A percentile compares a stretch with the other conserved stretches of the same genome.
These are phyloP conservation scores for Sparus aurata DNA, from an alignment of 2,797 vertebrate species.

Conservation along the genomic window DNA sequence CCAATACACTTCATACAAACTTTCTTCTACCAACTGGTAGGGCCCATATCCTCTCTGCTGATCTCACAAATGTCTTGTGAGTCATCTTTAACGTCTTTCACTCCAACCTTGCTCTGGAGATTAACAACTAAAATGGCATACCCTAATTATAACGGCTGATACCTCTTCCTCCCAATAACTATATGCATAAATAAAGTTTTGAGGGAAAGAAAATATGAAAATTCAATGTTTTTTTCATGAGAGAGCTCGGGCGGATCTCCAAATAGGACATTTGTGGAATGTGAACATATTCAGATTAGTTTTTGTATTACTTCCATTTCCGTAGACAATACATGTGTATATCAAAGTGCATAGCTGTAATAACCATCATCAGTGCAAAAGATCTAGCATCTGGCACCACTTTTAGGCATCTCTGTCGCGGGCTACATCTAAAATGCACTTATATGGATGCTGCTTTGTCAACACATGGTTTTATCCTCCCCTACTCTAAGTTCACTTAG, in stretches of 20 bases:
- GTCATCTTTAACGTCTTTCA: background rate
- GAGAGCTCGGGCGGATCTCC: too few species aligned
- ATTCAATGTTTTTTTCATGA: background rate
- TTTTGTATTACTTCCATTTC: background rate
- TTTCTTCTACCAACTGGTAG: too few species aligned
- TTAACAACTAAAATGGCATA: too few species aligned
- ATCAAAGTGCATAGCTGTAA: background rate
- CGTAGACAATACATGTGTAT: background rate
- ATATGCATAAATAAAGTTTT: background rate
- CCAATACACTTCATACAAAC: background rate
- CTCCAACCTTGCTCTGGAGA: background rate
- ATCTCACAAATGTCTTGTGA: background rate
- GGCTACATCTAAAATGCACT: background rate
- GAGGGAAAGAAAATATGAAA: background rate
- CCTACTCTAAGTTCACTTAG: background rate
- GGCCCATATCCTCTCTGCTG: background rate
- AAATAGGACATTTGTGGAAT: too few species aligned
- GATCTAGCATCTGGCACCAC: background rate
- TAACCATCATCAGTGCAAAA: background rate
- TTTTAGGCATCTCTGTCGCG: background rate
- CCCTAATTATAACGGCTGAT: background rate
- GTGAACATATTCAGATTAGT: too few species aligned
- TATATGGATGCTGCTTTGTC: background rate
- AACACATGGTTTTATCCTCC: background rate
- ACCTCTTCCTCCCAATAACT: background rate